phyloP scores from a whole-genome alignment of 2,797 vertebrate species.

The Myotis myotis region DNA sequence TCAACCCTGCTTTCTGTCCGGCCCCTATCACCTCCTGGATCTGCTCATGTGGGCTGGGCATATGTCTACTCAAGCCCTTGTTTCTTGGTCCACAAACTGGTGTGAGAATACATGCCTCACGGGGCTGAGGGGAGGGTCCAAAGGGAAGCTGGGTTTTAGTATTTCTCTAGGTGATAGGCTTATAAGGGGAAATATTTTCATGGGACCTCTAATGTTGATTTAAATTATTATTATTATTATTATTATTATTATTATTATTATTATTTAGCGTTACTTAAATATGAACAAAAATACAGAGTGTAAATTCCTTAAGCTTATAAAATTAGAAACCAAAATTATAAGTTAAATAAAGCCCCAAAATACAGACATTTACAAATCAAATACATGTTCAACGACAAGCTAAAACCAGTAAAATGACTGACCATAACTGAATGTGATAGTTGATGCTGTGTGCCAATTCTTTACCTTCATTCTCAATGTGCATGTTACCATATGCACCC shows the following conservation, averaged over 20 bases:
- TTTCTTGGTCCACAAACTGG: neutral
- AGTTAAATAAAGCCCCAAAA: neutral
- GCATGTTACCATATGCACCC: neutral
- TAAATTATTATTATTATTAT: slow-evolving; percentile 21
- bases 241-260: no score
- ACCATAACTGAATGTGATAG: neutral
- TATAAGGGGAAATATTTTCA: neutral
- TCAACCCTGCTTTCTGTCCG: neutral
- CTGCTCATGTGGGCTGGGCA: neutral
- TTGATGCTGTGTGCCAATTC: neutral
- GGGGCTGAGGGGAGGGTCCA: neutral
- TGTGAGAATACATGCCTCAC: neutral
- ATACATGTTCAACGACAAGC: neutral
- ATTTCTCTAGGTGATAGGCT: neutral
- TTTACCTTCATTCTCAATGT: neutral
- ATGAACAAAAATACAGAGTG: neutral
- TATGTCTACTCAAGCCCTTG: neutral
- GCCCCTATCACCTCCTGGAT: neutral
- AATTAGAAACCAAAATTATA: slow-evolving; percentile 35
- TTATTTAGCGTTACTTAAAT: neutral
- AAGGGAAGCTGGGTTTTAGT: neutral
- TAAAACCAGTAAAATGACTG: neutral
- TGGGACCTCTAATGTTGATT: neutral
- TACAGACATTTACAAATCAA: neutral
- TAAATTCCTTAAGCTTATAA: slow-evolving; percentile 16